phyloP scores from a whole-genome alignment of 2,113 vertebrate genomes.

The Poeciliopsis retropinna region DNA sequence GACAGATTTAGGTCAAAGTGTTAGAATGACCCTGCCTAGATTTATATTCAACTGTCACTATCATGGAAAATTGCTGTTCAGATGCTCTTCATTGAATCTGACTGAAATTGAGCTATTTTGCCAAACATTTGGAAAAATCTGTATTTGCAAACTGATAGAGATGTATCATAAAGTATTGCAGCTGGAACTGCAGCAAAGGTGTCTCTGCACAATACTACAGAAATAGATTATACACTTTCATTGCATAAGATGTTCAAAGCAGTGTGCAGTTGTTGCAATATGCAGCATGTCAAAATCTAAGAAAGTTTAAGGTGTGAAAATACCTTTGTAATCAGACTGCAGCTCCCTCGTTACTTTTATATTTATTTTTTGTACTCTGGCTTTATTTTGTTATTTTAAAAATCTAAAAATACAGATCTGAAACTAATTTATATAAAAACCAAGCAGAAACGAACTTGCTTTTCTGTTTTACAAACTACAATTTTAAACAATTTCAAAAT shows the following conservation, averaged over 20 bases:
- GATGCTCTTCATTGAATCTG: background rate
- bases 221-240: no score
- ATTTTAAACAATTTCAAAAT: constrained; percentile 21
- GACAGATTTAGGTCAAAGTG: background rate
- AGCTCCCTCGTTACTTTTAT: no score
- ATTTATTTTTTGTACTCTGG: background rate
- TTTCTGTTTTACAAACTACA: constrained; percentile 5
- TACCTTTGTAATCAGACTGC: no score
- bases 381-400: background rate
- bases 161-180: background rate
- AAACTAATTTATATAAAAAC: background rate
- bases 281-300: no score
- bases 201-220: background rate
- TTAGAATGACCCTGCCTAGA: background rate
- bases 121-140: background rate
- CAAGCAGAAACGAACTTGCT: background rate
- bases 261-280: background rate
- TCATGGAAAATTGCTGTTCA: background rate
- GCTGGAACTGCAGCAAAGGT: background rate
- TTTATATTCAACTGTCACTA: background rate
- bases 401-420: background rate
- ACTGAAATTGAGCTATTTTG: background rate
- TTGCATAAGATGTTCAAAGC: background rate
- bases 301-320: background rate
- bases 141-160: background rate